Conservation (phyloP, 2,113 vertebrate genomes). For the Myotis yumanensis region DNA sequence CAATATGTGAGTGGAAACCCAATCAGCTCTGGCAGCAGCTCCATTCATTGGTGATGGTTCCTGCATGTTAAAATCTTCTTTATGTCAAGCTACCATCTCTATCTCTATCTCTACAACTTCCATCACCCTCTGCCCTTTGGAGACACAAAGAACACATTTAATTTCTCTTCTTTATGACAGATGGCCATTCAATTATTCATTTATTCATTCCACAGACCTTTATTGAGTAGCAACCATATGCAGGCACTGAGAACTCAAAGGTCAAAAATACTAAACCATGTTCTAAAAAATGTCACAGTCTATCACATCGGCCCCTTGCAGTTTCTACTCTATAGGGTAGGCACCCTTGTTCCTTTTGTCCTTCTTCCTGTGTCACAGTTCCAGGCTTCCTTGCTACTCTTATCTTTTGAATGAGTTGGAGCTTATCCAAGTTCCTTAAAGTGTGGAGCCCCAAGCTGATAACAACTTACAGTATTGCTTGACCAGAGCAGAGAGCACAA, state of each 20-base stretch:
- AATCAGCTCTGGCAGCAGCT: not conserved
- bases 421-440: not conserved
- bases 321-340: not conserved
- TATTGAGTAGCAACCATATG: conserved; percentile 19
- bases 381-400: not conserved
- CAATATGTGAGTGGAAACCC: not conserved
- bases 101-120: conserved; percentile 13
- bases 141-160: conserved; percentile 50
- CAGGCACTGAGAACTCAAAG: conserved; percentile 18
- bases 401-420: not conserved
- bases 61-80: not conserved
- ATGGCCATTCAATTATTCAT: conserved; percentile 63
- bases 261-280: not conserved
- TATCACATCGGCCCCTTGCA: not conserved
- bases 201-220: conserved; percentile 53
- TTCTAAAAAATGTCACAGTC: not conserved
- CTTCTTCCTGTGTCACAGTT: not conserved
- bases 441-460: not conserved
- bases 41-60: not conserved
- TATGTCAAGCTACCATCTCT: not conserved
- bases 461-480: not conserved
- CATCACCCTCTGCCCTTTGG: conserved; percentile 2
- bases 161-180: conserved; percentile 36
- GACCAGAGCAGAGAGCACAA: not conserved
- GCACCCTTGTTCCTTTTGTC: not conserved